These are phyloP conservation scores for Cyprinus carpio DNA, from an alignment of 2,113 vertebrate genomes.

Conservation along the genomic window DNA sequence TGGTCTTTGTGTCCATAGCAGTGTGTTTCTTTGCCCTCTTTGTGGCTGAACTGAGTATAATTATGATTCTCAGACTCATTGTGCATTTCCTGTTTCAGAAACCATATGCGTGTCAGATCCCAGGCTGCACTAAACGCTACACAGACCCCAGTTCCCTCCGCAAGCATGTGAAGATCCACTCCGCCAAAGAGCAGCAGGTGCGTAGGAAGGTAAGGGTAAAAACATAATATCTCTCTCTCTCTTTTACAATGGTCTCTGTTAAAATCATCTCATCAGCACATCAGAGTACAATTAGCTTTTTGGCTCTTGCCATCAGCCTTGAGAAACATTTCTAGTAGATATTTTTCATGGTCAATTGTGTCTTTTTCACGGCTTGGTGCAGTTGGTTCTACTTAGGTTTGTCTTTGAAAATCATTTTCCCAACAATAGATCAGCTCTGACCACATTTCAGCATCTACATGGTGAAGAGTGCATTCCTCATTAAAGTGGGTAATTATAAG, in stretches of 20 bases:
- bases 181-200: constrained; percentile 95
- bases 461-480: constrained; percentile 71
- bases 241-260: background rate
- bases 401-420: constrained; percentile 60
- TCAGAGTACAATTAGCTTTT: constrained; percentile 15
- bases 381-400: constrained; percentile 58
- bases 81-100: constrained; percentile 77
- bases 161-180: constrained; percentile 98
- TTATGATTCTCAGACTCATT: background rate
- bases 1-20: background rate
- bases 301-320: constrained; percentile 20
- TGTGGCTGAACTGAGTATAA: constrained; percentile 19
- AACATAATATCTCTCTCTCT: background rate
- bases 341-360: constrained; percentile 47
- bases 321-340: constrained; percentile 44
- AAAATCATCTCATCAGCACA: constrained; percentile 26
- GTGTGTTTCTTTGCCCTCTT: constrained; percentile 10
- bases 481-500: constrained; percentile 68
- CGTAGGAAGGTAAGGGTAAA: constrained; percentile 89
- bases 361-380: constrained; percentile 55
- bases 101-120: constrained; percentile 97
- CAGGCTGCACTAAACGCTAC: constrained; percentile 97
- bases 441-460: constrained; percentile 69
- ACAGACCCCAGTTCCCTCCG: constrained; percentile 97
- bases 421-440: constrained; percentile 71